Base-by-base conservation (phyloP, 2,888 invertebrate genomes). In the Sphaerophoria rueppellii region DNA sequence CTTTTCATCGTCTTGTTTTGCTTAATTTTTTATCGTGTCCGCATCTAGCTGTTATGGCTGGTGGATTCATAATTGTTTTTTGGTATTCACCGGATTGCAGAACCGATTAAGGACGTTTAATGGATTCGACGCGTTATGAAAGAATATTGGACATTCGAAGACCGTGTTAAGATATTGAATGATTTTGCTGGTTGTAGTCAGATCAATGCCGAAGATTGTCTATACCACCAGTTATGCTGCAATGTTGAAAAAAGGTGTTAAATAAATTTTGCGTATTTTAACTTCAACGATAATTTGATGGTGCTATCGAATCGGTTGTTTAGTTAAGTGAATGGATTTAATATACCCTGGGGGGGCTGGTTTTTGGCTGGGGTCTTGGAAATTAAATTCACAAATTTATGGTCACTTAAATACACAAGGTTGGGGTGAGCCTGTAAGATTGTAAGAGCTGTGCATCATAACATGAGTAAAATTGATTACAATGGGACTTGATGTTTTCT, bases 231-330 rank as follows among this genome's bases (percentile, higher is more conserved):
- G 35, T 35, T 14, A 9, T 58, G 37, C 40, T 6, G 14, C 4
- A 6, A 43, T 54, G 43, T 54, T 54, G 37, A 58, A 63, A 58
- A 87, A 87, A 90, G 89, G 90, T 90, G 90, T 90, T 90, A 90
- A 89, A 88, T 88, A 88, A 88, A 88, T 87, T 88, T 87, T 85
- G 54, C 82, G 81, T 86, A 87, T 87, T 89, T 85, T 85, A 85
- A 85, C 85, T 85, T 73, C 85, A 77, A 85, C 85, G 85, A 85
- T 86, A 86, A 86, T 86, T 86, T 86, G 86, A 86, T 86, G 86
- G 82, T 86, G 86, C 82, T 86, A 86, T 82, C 82, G 86, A 86
- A 82, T 82, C 73, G 81, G 86, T 86, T 86, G 86, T 86, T 86
- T 86, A 86, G 86, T 86, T 86, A 82, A 86, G 74, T 78, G 86